phyloP scores from a whole-genome alignment of 2,888 invertebrate genomes.

The Leucoptera coffeella region DNA sequence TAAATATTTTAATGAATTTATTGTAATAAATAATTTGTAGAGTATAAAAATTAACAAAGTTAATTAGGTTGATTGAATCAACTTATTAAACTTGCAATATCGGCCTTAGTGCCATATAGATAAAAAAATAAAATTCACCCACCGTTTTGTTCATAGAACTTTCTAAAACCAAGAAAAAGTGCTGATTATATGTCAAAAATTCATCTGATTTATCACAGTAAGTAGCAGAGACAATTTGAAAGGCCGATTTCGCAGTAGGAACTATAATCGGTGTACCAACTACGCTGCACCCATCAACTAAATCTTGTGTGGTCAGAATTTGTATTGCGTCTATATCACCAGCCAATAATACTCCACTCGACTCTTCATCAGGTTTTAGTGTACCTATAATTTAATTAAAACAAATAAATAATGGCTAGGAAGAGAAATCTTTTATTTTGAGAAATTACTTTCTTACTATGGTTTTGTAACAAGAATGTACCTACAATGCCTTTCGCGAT shows the following conservation, averaged over 20 bases:
- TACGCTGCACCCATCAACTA: constrained; percentile 27
- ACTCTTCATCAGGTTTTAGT: constrained; percentile 11
- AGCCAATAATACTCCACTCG: constrained; percentile 25
- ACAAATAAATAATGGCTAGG: too few relatives aligned
- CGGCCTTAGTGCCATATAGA: too few relatives aligned
- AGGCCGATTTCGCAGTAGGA: constrained; percentile 21
- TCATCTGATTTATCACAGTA: constrained; percentile 32
- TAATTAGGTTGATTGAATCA: too few relatives aligned
- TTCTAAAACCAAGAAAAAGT: constrained; percentile 27
- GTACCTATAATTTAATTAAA: too few relatives aligned
- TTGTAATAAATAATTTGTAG: too few relatives aligned
- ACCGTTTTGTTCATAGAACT: constrained; percentile 25
- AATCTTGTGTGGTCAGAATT: constrained; percentile 27
- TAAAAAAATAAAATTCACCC: constrained; percentile 1
- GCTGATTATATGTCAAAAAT: constrained; percentile 32
- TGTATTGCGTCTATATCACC: constrained; percentile 30
- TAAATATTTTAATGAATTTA: too few relatives aligned
- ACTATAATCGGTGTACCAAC: constrained; percentile 13
- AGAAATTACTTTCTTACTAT: too few relatives aligned
- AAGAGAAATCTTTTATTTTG: too few relatives aligned
- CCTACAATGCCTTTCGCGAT: too few relatives aligned
- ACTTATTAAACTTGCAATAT: too few relatives aligned
- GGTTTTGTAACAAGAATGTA: too few relatives aligned
- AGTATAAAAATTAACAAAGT: too few relatives aligned
- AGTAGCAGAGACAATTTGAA: constrained; percentile 31